Base-by-base conservation (phyloP, 2,888 invertebrate species). In the Odontothrips loti region DNA sequence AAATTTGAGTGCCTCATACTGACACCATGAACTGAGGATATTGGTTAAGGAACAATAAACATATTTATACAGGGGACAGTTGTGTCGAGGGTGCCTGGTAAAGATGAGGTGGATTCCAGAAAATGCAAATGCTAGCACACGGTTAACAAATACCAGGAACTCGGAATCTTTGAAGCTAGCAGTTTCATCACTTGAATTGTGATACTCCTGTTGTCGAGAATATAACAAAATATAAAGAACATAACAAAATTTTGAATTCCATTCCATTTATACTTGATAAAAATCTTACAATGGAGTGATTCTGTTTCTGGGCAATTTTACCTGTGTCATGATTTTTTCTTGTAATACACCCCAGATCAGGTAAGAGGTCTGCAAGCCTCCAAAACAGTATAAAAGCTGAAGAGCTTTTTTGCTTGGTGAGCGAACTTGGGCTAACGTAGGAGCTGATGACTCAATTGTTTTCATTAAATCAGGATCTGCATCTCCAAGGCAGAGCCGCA, bases 21-120 rank as follows among this genome's bases (percentile, higher is more conserved):
- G 99, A 88, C 97, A 99, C 99, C 99, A 99, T 80, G 98, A 97
- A 87, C 98, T 98, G 91, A 99, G 92, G 83, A 99, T 96, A 88
- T 99, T 99, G 23, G 98, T 97, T 85, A 99, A 93, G 6, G 98
- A 96, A 86, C 98, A 97, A 89, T 94, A 99, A 0, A 95, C 94
- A 88, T 98, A 99, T 89, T 97, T 95, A 88, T 96, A 98, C 17
- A 98, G 89, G 0, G 99, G 98, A 81, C 95, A 95, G 43, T 92
- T 91, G 85, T 95, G 94, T 23, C 93, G 89, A 0, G 92, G 91
- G 82, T 92, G 91, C n/a, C 91, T 88, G 78, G 89, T 87, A 79
- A 90, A 85, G 27, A 90, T 83, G 82, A 96, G 89, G 84, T 94
- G 92, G 12, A 89, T 85, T 79, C 92, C 90, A 2, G 95, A 92